Evolutionary conservation across 2,888 invertebrate species (phyloP).

Genomic region (Dysmachus trigonus): DNA sequence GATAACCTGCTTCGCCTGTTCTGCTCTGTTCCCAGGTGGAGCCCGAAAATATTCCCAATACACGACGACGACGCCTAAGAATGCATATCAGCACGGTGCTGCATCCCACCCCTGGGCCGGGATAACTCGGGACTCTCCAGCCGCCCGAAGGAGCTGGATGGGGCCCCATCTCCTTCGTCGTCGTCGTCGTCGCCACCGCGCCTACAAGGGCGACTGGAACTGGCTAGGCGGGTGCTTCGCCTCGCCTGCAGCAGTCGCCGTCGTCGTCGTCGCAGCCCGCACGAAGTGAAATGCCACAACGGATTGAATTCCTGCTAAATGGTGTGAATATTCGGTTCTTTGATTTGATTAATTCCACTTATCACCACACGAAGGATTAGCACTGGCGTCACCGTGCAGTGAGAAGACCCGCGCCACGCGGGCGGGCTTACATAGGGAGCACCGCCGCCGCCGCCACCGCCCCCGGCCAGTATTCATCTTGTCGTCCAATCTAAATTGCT

Average conservation of each 20-base stretch:
- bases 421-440: background rate
- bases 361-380: slow-evolving; percentile 45
- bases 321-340: slow-evolving; percentile 51
- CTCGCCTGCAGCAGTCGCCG: background rate
- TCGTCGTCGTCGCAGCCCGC: background rate
- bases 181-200: too few species aligned
- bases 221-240: background rate
- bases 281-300: slow-evolving; percentile 51
- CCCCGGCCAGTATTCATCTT: slow-evolving; percentile 29
- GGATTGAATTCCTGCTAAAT: slow-evolving; percentile 55
- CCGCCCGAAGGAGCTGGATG: background rate
- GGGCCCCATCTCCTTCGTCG: background rate
- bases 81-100: background rate
- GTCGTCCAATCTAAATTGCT: slow-evolving; percentile 49
- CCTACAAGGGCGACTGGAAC: background rate
- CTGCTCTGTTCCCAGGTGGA: background rate
- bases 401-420: background rate
- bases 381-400: slow-evolving; percentile 29
- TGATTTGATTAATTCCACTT: slow-evolving; percentile 51
- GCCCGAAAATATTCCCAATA: background rate
- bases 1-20: background rate
- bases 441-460: background rate
- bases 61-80: background rate
- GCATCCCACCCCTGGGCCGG: background rate
- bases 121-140: background rate